Percentiles rank a stretch among this genome's conserved stretches.
Evolutionary conservation across 2,113 vertebrate species (phyloP).

Genomic region (Centropus bengalensis): DNA sequence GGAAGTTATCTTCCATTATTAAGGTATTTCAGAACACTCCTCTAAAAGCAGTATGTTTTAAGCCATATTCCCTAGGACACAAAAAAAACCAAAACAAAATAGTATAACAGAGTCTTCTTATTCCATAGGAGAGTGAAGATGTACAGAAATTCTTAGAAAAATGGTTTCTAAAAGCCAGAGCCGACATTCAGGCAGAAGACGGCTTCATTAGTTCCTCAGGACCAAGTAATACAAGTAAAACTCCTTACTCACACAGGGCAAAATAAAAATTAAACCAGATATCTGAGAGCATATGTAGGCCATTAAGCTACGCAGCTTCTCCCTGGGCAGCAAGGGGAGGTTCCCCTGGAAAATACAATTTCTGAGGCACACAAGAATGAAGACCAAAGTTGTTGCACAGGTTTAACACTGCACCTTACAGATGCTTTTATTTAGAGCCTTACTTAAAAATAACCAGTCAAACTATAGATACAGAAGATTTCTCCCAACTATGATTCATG

Average conservation of each 20-base stretch:
- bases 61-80: neutral
- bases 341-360: neutral
- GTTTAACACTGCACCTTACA: neutral
- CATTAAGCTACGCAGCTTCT: neutral
- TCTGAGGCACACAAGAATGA: neutral
- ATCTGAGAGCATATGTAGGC: neutral
- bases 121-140: neutral
- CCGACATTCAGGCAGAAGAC: neutral
- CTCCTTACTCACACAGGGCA: neutral
- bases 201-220: neutral
- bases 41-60: neutral
- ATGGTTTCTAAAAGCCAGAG: neutral
- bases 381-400: neutral
- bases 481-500: neutral
- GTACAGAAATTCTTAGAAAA: neutral
- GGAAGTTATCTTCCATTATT: neutral
- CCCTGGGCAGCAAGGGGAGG: neutral
- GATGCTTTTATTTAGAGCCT: neutral
- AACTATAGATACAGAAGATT: neutral
- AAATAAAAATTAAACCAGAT: neutral
- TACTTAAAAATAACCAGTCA: neutral
- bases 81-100: neutral
- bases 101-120: neutral
- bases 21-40: neutral
- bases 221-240: neutral